A percentile compares a stretch with the other conserved stretches of the same genome.
These are phyloP conservation scores for Novumbra hubbsi DNA, from an alignment of 2,797 vertebrate genomes.

Conservation along the genomic window DNA sequence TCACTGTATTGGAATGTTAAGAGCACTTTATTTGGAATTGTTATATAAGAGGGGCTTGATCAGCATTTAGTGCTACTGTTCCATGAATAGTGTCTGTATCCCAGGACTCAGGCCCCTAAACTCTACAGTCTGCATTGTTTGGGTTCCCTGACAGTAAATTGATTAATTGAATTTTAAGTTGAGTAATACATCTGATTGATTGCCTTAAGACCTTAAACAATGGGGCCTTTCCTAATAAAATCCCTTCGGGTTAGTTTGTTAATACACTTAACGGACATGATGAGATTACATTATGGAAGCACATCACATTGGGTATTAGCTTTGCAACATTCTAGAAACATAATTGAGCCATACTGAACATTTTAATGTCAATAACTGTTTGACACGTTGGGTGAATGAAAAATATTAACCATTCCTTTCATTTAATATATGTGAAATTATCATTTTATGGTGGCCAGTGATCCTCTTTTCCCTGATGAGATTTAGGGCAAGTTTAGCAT, in stretches of 20 bases:
- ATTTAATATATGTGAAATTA: neutral
- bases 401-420: neutral
- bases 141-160: neutral
- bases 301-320: neutral
- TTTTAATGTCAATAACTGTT: neutral
- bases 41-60: slow-evolving; percentile 15
- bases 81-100: neutral
- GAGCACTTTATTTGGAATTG: slow-evolving; percentile 16
- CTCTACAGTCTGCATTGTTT: neutral
- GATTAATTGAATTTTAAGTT: neutral
- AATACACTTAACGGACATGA: neutral
- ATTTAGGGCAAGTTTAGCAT: neutral
- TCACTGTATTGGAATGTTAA: slow-evolving; percentile 17
- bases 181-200: neutral
- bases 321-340: neutral
- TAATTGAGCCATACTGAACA: neutral
- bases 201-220: neutral
- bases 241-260: neutral
- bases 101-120: neutral
- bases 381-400: neutral
- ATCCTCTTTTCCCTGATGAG: neutral
- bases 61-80: slow-evolving; percentile 2
- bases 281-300: neutral
- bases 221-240: neutral
- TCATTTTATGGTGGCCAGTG: neutral